A percentile compares a stretch with the other conserved stretches of the same genome.
These are phyloP conservation scores for Nannoperca obscura DNA, from an alignment of 2,797 vertebrate species.

Conservation along the genomic window DNA sequence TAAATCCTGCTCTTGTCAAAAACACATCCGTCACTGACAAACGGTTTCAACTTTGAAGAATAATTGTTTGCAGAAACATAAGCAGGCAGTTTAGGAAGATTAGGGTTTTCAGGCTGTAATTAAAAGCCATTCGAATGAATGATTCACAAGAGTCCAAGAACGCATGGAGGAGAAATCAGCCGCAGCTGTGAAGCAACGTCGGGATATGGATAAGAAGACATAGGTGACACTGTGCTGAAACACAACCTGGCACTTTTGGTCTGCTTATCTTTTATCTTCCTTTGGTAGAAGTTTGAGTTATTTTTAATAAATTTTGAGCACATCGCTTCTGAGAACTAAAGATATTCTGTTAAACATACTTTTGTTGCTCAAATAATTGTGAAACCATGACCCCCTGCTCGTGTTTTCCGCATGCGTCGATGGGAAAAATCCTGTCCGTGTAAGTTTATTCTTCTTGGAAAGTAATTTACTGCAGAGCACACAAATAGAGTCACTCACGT, in stretches of 20 bases:
- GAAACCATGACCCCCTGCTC: not conserved
- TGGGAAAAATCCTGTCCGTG: not conserved
- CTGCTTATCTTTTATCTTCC: not conserved
- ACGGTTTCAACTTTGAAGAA: conserved; percentile 38
- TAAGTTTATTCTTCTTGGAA: conserved; percentile 20
- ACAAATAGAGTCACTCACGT: conserved; percentile 24
- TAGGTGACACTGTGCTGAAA: not conserved
- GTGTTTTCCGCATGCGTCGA: not conserved
- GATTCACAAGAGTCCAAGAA: conserved; percentile 48
- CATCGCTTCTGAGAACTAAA: not conserved
- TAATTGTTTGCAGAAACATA: conserved; percentile 55
- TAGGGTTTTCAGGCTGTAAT: conserved; percentile 46
- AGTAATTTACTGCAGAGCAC: conserved; percentile 36
- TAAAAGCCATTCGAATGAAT: conserved; percentile 50
- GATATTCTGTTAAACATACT: not conserved
- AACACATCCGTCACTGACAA: conserved; percentile 25
- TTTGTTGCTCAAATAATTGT: conserved; percentile 4
- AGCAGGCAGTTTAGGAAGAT: conserved; percentile 41
- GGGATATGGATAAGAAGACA: not conserved
- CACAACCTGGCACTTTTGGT: not conserved
- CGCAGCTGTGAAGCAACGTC: conserved; percentile 37
- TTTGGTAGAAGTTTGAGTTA: not conserved
- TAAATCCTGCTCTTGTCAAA: conserved; percentile 9
- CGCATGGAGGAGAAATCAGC: conserved; percentile 11
- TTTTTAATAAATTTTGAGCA: not conserved